Base-by-base conservation (phyloP, 2,888 invertebrate species). In the Oligia strigilis region DNA sequence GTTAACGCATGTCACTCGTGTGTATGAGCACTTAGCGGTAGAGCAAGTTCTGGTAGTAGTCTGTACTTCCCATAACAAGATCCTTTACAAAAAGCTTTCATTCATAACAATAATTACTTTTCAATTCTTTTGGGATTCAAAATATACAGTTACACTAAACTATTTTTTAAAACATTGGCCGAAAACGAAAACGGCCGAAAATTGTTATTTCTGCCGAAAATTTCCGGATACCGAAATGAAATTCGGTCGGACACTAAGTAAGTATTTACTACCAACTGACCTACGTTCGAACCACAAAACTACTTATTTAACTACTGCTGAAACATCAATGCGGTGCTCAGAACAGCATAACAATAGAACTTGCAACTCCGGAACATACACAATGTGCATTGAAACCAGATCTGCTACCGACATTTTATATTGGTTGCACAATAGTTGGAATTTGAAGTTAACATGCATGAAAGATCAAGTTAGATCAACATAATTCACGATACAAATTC, bases 261-360 rank as follows among this genome's bases (percentile, higher is more conserved):
- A 62, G n/a, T 71, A 82, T 75, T 70, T 81, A 72, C 46, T 49
- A 0, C 23, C n/a, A 72, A 64, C 52, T 65, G 9, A 72, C n/a
- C 60, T 58, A 1, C 14, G 40, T 55, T 64, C 55, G n/a, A 40
- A 52, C 43, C 52, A 65, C 69, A 72, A 62, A 72, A 81, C 70
- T 67, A 83, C 40, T 60, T 83, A 75, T 73, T 52, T 36, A 71
- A 72, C 29, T 29, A 72, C 62, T 46, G 11, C n/a, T 75, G 52
- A 65, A 84, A 86, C 65, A 80, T 83, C 80, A 83, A 78, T 87
- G 76, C 14, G 36, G 69, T 85, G 73, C 77, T 77, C 49, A 62
- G 17, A 55, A 60, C 75, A 58, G 67, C 66, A 74, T 40, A 80
- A 75, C 75, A 79, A 83, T 66, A 29, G 65, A 72, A 46, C 29